A percentile compares a stretch with the other conserved stretches of the same genome.
phyloP scores from a whole-genome alignment of 1,140 invertebrate species.

The Tetragonula clypearis region DNA sequence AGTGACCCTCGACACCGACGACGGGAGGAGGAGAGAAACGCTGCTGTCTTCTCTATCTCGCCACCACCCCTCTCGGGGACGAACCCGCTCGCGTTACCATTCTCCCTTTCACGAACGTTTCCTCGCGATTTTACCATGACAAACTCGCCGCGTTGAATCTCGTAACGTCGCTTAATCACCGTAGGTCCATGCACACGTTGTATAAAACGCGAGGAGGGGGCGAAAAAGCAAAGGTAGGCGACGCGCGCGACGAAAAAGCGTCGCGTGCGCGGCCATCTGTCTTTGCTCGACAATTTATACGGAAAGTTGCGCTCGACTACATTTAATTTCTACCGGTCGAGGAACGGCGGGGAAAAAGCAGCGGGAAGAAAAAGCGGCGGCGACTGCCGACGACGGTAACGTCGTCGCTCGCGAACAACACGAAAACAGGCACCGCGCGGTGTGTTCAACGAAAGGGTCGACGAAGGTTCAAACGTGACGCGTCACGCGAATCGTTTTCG shows the following conservation, averaged over 20 bases:
- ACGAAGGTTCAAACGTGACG: not conserved
- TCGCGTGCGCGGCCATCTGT: conserved; percentile 24
- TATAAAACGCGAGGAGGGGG: too few species aligned
- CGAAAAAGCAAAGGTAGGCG: not conserved
- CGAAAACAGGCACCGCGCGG: not conserved
- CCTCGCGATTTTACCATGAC: conserved; percentile 45
- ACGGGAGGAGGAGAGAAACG: not conserved
- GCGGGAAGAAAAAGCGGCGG: too few species aligned
- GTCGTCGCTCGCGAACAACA: not conserved
- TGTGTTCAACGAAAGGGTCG: not conserved
- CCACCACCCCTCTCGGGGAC: not conserved
- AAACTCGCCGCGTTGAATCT: conserved; percentile 54
- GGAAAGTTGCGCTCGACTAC: not conserved
- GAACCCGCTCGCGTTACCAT: not conserved
- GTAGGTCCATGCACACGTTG: conserved; percentile 12
- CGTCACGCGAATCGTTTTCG: conserved; percentile 8
- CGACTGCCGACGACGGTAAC: not conserved
- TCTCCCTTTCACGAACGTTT: not conserved
- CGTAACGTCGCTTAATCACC: conserved; percentile 53
- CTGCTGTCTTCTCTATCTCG: not conserved
- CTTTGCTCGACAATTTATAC: conserved; percentile 1
- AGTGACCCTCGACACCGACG: conserved; percentile 40
- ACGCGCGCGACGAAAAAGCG: not conserved
- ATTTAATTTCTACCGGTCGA: conserved; percentile 11
- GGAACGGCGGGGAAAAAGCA: not conserved